Evolutionary conservation across 2,113 vertebrate genomes (phyloP).

Genomic region (Maylandia zebra): DNA sequence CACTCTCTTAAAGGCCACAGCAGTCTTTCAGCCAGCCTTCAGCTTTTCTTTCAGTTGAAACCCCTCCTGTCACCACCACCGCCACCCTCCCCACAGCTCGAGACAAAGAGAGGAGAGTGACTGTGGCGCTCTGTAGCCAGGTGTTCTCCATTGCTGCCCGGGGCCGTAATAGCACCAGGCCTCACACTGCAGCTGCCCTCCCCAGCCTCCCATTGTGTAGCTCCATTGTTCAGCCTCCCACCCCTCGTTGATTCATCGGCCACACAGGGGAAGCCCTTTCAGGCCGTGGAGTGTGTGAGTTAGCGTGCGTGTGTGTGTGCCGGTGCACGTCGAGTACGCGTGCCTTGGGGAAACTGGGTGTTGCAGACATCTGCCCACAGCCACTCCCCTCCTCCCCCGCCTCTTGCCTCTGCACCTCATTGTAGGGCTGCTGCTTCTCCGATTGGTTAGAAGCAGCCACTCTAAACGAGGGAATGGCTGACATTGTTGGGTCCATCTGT

Average conservation of each 20-base stretch:
- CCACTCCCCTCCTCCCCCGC: conserved; percentile 42
- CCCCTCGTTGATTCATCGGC: conserved; percentile 87
- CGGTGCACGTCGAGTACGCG: conserved; percentile 62
- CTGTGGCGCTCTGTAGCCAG: conserved; percentile 84
- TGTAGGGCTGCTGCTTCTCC: conserved; percentile 66
- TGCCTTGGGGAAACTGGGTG: conserved; percentile 84
- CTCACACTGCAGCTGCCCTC: conserved; percentile 93
- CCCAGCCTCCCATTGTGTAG: conserved; percentile 81
- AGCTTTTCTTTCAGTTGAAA: conserved; percentile 39
- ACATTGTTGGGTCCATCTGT: conserved; percentile 93
- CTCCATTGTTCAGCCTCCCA: conserved; percentile 84
- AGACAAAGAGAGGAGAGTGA: conserved; percentile 72
- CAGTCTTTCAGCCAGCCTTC: conserved; percentile 42
- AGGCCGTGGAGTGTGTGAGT: conserved; percentile 2
- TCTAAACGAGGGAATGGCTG: conserved; percentile 84
- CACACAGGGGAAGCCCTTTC: conserved; percentile 82
- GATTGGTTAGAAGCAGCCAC: conserved; percentile 78
- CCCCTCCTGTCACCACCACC: neutral
- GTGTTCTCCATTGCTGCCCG: conserved; percentile 85
- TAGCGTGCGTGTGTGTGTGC: neutral
- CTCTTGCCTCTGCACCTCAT: conserved; percentile 73
- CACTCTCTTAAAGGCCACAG: conserved; percentile 51
- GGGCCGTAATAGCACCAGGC: conserved; percentile 64
- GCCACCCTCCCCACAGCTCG: conserved; percentile 5
- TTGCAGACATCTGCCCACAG: conserved; percentile 73